Conservation (phyloP, 2,113 vertebrate species). For the Echinops telfairi region DNA sequence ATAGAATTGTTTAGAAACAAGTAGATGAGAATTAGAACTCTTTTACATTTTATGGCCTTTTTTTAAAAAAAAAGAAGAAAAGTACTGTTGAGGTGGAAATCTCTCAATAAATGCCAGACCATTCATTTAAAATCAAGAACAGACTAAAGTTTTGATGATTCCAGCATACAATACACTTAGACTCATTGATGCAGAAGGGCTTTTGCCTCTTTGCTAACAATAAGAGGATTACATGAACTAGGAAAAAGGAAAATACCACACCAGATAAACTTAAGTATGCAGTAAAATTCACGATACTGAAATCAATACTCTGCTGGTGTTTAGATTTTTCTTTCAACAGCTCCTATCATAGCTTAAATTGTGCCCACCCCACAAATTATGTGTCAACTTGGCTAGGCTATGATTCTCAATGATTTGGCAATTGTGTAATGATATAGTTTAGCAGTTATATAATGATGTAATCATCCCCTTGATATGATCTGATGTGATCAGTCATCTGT, state of each 20-base stretch:
- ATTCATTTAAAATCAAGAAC: background rate
- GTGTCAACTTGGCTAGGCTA: no score
- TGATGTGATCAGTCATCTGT: no score
- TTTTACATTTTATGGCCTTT: background rate
- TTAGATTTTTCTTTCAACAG: background rate
- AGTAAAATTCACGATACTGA: background rate
- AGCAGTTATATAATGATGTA: no score
- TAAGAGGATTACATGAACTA: background rate
- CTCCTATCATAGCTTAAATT: no score
- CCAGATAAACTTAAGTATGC: background rate
- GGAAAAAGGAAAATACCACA: background rate
- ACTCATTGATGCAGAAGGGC: background rate
- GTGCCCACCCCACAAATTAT: no score
- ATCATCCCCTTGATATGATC: no score
- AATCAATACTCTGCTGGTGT: background rate
- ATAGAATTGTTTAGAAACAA: conserved; percentile 20
- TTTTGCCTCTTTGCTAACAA: conserved; percentile 24
- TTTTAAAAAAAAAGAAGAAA: conserved; percentile 41
- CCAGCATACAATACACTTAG: background rate
- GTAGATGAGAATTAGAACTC: conserved; percentile 1
- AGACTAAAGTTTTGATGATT: background rate
- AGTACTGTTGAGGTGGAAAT: background rate
- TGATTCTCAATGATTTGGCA: no score
- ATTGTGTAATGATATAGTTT: no score
- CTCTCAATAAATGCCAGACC: conserved; percentile 25